phyloP scores from a whole-genome alignment of 1,140 invertebrate genomes.

The Apis mellifera region DNA sequence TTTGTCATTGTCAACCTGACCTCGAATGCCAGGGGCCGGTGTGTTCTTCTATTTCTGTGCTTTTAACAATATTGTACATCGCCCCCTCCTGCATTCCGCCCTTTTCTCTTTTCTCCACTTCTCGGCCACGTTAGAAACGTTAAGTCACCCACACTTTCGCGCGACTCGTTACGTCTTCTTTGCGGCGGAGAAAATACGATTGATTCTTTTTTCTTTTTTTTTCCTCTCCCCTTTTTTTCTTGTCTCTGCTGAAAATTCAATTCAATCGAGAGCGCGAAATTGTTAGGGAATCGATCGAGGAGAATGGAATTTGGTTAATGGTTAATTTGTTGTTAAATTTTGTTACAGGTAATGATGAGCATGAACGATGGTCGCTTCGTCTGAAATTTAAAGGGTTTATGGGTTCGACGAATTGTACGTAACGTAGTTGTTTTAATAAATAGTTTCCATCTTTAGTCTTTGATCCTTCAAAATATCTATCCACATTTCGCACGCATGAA shows the following conservation, averaged over 20 bases:
- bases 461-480: not conserved
- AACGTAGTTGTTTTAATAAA: not conserved
- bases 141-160: conserved; percentile 32
- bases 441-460: not conserved
- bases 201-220: no score
- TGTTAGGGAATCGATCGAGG: no score
- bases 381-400: not conserved
- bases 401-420: conserved; percentile 14
- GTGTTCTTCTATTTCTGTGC: conserved; percentile 73
- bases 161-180: conserved; percentile 65
- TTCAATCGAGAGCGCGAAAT: no score
- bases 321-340: conserved; percentile 18
- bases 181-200: conserved; percentile 25
- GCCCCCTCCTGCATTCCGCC: no score
- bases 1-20: conserved; percentile 77
- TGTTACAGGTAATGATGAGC: conserved; percentile 68
- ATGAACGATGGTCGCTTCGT: not conserved
- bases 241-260: no score
- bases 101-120: conserved; percentile 44
- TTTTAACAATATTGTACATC: conserved; percentile 76
- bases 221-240: no score
- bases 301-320: no score
- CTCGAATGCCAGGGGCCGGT: conserved; percentile 66
- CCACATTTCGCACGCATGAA: no score
- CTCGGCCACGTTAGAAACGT: conserved; percentile 59